Base-by-base conservation (phyloP, 2,113 vertebrate genomes). In the Setophaga kirtlandii region DNA sequence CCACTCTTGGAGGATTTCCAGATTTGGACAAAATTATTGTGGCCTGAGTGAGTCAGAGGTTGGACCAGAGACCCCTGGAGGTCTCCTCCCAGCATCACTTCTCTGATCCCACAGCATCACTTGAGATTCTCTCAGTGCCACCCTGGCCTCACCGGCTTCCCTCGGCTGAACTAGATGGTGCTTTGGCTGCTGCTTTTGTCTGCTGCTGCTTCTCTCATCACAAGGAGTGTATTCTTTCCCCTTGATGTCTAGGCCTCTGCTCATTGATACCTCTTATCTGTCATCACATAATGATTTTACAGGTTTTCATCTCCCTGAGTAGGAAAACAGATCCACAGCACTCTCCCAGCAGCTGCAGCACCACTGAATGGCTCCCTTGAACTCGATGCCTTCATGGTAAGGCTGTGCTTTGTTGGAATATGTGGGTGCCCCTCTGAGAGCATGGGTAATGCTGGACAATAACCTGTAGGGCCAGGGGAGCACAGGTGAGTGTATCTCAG, bases 251-350 rank as follows among this genome's bases (percentile, higher is more conserved):
- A 35, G 55, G 25, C 39, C 39, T 70, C 67, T 73, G 75, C 49
- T 52, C 47, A 56, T 13, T 24, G 3, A n/a, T 47, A 59, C 56
- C 77, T 67, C 62, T 63, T 44, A 78, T 44, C 90, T 84, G 69
- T 93, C 92, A 75, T 63, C 90, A 87, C 60, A 2, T 59, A 63
- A 47, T 91, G 46, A 91, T 96, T 95, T 77, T 65, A 63, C 56
- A 23, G 60, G 19, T 63, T 96, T 91, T 84, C 56, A 37, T 50
- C 69, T 84, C 55, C 35, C 60, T 39, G 42, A 4, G 0, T 0
- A 78, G 24, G 73, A 75, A 63, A 91, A 55, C 55, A 74, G 76
- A 77, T 44, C 80, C 68, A n/a, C 17, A 53, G 55, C 0, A 1
- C 50, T 63, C 42, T 70, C 55, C 15, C 47, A 59, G 64, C 46